These are phyloP conservation scores for Cataglyphis albicans DNA, from an alignment of 2,888 invertebrate species.

Conservation along the genomic window DNA sequence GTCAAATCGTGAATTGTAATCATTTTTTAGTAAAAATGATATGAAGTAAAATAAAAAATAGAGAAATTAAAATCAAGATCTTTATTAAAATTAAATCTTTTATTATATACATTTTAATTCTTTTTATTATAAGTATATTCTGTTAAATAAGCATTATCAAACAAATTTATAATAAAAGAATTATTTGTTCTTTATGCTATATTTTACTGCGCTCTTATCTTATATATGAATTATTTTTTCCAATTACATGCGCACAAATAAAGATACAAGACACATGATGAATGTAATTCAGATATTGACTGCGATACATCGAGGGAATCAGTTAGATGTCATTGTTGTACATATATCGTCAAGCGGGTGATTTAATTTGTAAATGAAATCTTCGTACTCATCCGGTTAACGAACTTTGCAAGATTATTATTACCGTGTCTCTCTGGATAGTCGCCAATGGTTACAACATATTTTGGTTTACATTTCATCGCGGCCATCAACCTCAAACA, in stretches of 20 bases:
- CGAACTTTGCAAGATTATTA: constrained; percentile 84
- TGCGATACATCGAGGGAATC: constrained; percentile 14
- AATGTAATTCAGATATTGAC: background rate
- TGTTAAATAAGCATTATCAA: too few relatives aligned
- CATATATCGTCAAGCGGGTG: constrained; percentile 35
- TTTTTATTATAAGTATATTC: too few relatives aligned
- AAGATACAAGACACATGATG: background rate
- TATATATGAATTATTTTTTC: constrained; percentile 1
- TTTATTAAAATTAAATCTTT: too few relatives aligned
- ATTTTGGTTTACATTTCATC: constrained; percentile 78
- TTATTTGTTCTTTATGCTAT: background rate
- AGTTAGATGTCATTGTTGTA: constrained; percentile 68
- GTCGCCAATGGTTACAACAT: constrained; percentile 83
- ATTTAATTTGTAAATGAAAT: constrained; percentile 66
- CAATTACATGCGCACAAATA: background rate
- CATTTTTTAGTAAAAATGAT: background rate
- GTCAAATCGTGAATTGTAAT: constrained; percentile 13
- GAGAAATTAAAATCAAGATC: background rate
- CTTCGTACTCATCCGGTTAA: constrained; percentile 77
- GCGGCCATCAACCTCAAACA: constrained; percentile 81
- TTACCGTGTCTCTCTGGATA: constrained; percentile 82
- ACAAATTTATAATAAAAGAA: background rate
- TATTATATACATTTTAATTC: too few relatives aligned
- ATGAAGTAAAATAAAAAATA: background rate
- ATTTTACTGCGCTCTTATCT: background rate